A percentile compares a stretch with the other conserved stretches of the same genome.
These are phyloP conservation scores for Oreamnos americanus DNA, from an alignment of 2,113 vertebrate species.

Conservation along the genomic window DNA sequence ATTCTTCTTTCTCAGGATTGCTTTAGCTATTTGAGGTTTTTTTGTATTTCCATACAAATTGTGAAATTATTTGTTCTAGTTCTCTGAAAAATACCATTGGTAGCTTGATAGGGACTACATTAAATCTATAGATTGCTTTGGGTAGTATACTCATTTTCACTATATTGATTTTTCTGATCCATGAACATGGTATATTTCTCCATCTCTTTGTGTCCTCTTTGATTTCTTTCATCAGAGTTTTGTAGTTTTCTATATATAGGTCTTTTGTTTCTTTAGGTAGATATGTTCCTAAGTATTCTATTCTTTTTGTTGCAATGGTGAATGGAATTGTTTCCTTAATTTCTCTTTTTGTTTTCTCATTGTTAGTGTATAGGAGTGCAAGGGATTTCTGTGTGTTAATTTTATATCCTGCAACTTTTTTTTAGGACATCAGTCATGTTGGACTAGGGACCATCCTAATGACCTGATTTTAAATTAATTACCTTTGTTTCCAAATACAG, in stretches of 20 bases:
- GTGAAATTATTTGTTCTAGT: neutral
- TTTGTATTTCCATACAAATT: neutral
- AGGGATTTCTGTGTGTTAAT: neutral
- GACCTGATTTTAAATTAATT: neutral
- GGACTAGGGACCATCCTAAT: neutral
- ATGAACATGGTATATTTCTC: neutral
- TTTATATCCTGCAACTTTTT: neutral
- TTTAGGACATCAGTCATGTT: neutral
- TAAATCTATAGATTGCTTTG: neutral
- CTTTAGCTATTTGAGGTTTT: neutral
- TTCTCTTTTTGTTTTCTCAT: neutral
- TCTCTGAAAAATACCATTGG: neutral
- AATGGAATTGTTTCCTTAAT: neutral
- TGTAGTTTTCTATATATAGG: neutral
- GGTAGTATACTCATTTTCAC: neutral
- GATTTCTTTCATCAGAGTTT: neutral
- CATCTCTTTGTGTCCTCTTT: neutral
- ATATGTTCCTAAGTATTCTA: neutral
- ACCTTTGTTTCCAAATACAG: neutral
- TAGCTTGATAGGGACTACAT: neutral
- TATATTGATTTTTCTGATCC: neutral
- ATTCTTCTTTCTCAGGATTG: neutral
- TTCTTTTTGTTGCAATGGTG: neutral
- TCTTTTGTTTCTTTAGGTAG: neutral
- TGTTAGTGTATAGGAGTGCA: neutral